Evolutionary conservation across 2,888 invertebrate genomes (phyloP), one percentile per base, ranked within the genome.

Genomic region (Cepaea hortensis): DNA sequence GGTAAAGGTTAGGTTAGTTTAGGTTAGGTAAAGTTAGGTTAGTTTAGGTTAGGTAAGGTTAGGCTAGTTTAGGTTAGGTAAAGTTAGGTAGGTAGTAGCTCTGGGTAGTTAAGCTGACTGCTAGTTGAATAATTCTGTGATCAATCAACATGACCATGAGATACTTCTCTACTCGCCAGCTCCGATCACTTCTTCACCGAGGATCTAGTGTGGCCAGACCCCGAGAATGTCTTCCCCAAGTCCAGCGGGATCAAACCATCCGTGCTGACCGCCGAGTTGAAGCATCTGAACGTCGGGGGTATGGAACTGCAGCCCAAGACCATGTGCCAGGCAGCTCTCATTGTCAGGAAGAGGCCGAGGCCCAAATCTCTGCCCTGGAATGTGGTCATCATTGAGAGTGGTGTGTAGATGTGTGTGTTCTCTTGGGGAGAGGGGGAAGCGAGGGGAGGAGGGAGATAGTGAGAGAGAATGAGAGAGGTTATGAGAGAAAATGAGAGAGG

Each of bases 141-240:
- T 55, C 6, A 55, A 55, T 55, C 6, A 55, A 55, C 55, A 55
- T 9, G 55, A 11, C 11, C 55, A 55, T 55, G 55, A 55, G 55
- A 11, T 68, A 5, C 46, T 46, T 46, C 35, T 73, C 4, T n/a
- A 20, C 13, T 79, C 72, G 3, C 0, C 65, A 85, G 85, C 85
- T 76, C 81, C 3, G 68, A 73, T 20, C 75, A 85, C 50, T 85
- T 85, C 75, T 85, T 50, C 18, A 5, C 23, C 4, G 85, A 85
- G 23, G 85, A 85, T 18, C 48, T 85, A 62, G 85, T 85, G 48
- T 85, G 85, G 85, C 85, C 85, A 18, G 85, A 85, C 50, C 85
- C 85, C 5, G n/a, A 20, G 4, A 55, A 61, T 61, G n/a, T 61
- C 23, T 85, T 85, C 35, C 13, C 48, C 11, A 80, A 75, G 20